Evolutionary conservation across 2,113 vertebrate species (phyloP), one percentile per base, ranked within the genome.

Genomic region (Tragelaphus buxtoni): DNA sequence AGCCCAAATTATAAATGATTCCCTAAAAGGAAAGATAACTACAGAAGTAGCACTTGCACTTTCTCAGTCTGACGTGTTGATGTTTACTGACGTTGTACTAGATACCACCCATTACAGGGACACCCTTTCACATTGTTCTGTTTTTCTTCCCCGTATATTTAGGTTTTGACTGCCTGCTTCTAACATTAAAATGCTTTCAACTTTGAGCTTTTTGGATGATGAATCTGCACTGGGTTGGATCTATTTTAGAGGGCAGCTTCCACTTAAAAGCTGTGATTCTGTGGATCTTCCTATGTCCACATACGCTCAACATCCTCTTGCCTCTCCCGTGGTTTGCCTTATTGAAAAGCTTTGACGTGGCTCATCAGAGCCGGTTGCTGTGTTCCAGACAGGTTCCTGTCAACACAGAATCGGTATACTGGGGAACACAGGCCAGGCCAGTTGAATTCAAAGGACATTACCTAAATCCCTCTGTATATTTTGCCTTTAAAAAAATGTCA

Each of bases 381-480:
- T 58, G 58, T 90, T 60, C 26, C 5, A 97, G 87, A 93, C 39
- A 87, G 26, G 14, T 3, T 96, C 2, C 24, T 89, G 88, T 90
- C 92, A 95, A 96, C 91, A 94, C 95, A 93, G 92, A 83, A 65
- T 79, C 63, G 24, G 0, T 30, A 0, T 13, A 81, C 35, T 47
- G 77, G 89, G 81, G 84, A 80, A 83, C 28, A 69, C 32, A 95
- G 84, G 60, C 90, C 85, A 7, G 74, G 63, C 56, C 65, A 90
- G 35, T 24, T 92, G 81, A 96, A 88, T 88, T 97, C 51, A 61
- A 92, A 98, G 81, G 90, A 53, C 39, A 94, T n/a, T 87, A 88
- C 47, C 74, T 83, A 86, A 95, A 74, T 84, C 76, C 92, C 58
- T 96, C 90, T n/a, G 26, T 35, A 0, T 76, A 83, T n/a, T 94